Conservation (phyloP, 2,888 invertebrate species). For the Abrostola tripartita region DNA sequence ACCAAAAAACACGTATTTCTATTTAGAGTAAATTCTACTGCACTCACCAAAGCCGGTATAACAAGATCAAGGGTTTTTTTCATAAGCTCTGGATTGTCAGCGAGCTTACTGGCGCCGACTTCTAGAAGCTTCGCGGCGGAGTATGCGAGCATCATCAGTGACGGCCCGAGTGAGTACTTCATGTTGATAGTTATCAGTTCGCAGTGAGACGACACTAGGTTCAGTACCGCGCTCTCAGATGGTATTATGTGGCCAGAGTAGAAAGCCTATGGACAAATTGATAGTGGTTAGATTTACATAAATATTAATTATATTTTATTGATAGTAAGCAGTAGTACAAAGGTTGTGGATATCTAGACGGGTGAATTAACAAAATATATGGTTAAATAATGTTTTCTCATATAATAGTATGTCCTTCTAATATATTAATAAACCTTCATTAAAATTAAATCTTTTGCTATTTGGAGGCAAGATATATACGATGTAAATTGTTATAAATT, state of each 20-base stretch:
- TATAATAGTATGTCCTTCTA: no score
- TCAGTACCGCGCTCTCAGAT: constrained; percentile 94
- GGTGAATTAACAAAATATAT: no score
- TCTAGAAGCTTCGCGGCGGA: constrained; percentile 82
- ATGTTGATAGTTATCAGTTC: constrained; percentile 79
- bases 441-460: no score
- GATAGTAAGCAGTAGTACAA: no score
- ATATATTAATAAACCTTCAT: no score
- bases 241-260: constrained; percentile 94
- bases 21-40: constrained; percentile 37
- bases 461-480: no score
- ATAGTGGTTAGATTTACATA: no score
- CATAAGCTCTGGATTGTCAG: constrained; percentile 89
- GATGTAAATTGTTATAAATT: no score
- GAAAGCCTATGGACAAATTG: constrained; percentile 85
- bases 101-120: constrained; percentile 75
- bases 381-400: no score
- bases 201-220: constrained; percentile 89
- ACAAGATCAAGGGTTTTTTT: constrained; percentile 91
- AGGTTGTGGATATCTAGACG: no score
- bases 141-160: constrained; percentile 82
- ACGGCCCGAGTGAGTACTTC: constrained; percentile 79
- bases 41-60: constrained; percentile 91
- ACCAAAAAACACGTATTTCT: no score
- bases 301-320: no score